Percentiles rank a stretch among this genome's conserved stretches.
These are phyloP conservation scores for Bufo gargarizans DNA, from an alignment of 2,113 vertebrate genomes.

Conservation along the genomic window DNA sequence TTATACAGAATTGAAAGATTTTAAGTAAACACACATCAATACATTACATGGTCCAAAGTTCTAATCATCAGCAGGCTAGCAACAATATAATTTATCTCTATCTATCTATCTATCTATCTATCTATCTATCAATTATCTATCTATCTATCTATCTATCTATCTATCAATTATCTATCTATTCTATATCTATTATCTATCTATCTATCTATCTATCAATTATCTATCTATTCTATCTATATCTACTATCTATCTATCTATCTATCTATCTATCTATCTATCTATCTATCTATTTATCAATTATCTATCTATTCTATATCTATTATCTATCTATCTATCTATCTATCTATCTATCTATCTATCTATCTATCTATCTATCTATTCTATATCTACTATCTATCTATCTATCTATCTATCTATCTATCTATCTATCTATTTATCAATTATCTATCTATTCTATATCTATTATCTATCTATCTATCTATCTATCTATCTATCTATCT, in stretches of 20 bases:
- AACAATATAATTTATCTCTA: too few relatives aligned
- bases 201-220: constrained; percentile 3
- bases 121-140: constrained; percentile 20
- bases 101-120: constrained; percentile 1
- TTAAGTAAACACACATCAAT: too few relatives aligned
- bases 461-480: constrained; percentile 16
- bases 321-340: constrained; percentile 17
- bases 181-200: neutral
- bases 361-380: constrained; percentile 11
- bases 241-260: constrained; percentile 5
- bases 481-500: constrained; percentile 10
- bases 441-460: constrained; percentile 5
- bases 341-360: constrained; percentile 12
- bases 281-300: neutral
- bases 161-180: constrained; percentile 6
- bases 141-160: constrained; percentile 13
- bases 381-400: neutral
- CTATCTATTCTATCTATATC: neutral
- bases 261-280: constrained; percentile 7
- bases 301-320: neutral
- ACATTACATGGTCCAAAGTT: too few relatives aligned
- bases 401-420: constrained; percentile 12
- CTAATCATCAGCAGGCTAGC: too few relatives aligned
- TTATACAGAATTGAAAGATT: too few relatives aligned
- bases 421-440: constrained; percentile 11